Conservation (phyloP, 2,797 vertebrate species). For the Hapalemur alaotrensis region DNA sequence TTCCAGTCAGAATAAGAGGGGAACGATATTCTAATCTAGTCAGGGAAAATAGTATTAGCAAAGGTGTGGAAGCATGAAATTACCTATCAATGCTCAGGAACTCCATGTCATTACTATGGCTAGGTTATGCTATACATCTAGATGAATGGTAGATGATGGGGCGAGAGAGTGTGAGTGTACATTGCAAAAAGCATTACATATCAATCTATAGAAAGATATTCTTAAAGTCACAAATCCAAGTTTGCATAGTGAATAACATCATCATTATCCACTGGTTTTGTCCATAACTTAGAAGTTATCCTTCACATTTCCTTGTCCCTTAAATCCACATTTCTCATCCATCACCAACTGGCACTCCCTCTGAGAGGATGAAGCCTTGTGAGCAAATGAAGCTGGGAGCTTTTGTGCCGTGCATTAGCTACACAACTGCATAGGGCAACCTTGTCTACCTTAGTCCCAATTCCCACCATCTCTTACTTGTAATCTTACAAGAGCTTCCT, state of each 20-base stretch:
- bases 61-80: background rate
- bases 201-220: slow-evolving; percentile 1
- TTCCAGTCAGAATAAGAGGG: background rate
- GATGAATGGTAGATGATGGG: background rate
- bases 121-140: background rate
- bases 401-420: background rate
- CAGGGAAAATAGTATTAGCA: slow-evolving; percentile 8
- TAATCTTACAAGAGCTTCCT: background rate
- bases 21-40: background rate
- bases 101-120: background rate
- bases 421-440: background rate
- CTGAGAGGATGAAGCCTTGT: background rate
- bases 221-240: background rate
- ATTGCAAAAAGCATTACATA: background rate
- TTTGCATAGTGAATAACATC: background rate
- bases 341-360: background rate
- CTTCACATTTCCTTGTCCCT: background rate
- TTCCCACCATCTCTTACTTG: background rate
- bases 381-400: background rate
- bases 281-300: background rate
- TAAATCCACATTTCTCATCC: background rate
- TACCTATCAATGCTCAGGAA: background rate
- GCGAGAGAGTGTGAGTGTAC: background rate
- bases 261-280: background rate
- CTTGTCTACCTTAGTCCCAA: background rate